Base-by-base conservation (phyloP, 2,888 invertebrate genomes). In the Tetragonisca angustula region DNA sequence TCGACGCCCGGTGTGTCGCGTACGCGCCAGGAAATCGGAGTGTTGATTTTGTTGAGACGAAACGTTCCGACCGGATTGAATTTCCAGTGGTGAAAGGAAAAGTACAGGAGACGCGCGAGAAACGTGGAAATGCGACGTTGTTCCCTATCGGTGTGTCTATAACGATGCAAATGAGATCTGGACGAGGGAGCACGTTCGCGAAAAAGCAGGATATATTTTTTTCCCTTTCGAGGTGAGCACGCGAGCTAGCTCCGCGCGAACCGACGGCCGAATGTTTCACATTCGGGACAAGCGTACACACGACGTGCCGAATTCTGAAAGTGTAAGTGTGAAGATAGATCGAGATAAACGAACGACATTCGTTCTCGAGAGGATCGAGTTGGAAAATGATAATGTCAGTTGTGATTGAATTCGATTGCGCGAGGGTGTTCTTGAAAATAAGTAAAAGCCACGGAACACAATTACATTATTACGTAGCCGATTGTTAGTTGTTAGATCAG, bases 51-150 rank as follows among this genome's bases (percentile, higher is more conserved):
- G 43, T 19, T 5, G 68, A 72, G 43, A 77, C n/a, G 49, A 9
- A 43, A 32, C 27, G 11, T 69, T 54, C 62, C 17, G 27, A 19
- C 6, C 9, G 73, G 32, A 81, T 81, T 74, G 81, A 74, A 81
- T 81, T 74, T 67, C 73, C 43, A 11, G 43, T 1, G 43, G 43
- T 9, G 9, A 9, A 49, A 4, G 6, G 65, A 19, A 70, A 27
- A 59, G 24, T 32, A 50, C 62, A 59, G 54, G 11, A 36, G 59
- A 36, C 24, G 59, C 32, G 19, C 4, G 64, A 49, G 36, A 43
- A 27, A n/a, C 49, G 27, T 4, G 21, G 5, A 19, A n/a, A 52
- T 19, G 19, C 5, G 24, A 64, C 15, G 9, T 4, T 6, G 27
- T n/a, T 75, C 32, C 0, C 24, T 24, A 61, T 61, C 17, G 62